Evolutionary conservation across 2,888 invertebrate genomes (phyloP), one percentile per base, ranked within the genome.

Genomic region (Proisotoma minuta): DNA sequence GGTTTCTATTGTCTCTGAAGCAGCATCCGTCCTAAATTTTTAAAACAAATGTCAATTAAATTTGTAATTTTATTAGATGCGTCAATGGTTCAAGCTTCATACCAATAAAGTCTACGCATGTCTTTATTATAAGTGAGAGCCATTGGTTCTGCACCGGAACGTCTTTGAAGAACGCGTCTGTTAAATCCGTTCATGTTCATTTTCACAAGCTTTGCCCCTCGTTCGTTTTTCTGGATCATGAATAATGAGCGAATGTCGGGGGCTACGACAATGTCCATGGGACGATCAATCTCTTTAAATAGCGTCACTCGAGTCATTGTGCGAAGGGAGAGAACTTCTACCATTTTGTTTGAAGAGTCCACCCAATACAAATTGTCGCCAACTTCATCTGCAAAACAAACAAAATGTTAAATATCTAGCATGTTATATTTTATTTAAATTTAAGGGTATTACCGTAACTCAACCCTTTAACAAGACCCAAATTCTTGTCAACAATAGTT

Each of bases 361-460:
- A 85, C 79, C 79, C 88, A 84, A 76, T 90, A 92, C 0, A 92
- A 77, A 69, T 85, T 86, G 64, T 88, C 85, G 0, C 87, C 84
- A 8, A 84, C 79, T 70, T 84, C 81, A 79, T 91, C 91, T 86
- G 74, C 0, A 74, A 75, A 27, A 34, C 15, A 34, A 34, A 34
- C 15, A 34, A 34, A 34, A 34, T 34, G 8, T 34, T 34, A 15
- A 8, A 34, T 34, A 34, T n/a, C n/a, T n/a, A n/a, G n/a, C n/a
- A n/a, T 18, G 15, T 29, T 12, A 34, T 53, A n/a, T n/a, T n/a
- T n/a, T 43, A 28, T 59, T 52, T 22, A 23, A 10, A 59, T 8
- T 15, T 20, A 50, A 62, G 54, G 34, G 28, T 71, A 76, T 77
- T 76, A 82, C 82, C 83, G 71, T 83, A 84, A 69, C 83, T 83